Base-by-base conservation (phyloP, 2,888 invertebrate species). In the Papilio demoleus region DNA sequence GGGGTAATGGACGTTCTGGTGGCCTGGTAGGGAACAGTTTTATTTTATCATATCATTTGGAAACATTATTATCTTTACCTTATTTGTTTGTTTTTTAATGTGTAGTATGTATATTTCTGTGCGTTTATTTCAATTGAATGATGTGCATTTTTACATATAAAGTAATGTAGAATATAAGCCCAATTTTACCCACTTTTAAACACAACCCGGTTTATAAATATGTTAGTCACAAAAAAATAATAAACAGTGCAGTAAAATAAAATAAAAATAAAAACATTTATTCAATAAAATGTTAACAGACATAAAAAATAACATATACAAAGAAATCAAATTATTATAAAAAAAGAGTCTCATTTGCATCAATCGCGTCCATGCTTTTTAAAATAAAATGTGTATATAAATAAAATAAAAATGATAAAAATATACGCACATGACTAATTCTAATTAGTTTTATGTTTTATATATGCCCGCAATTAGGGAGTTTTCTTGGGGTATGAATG, bases 161-260 rank as follows among this genome's bases (percentile, higher is more conserved):
- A n/a, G n/a, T n/a, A n/a, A n/a, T n/a, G n/a, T 31, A 6, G 8
- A 31, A 27, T 14, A 17, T 27, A 24, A 50, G 1, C 50, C 50
- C 50, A 24, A 50, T 50, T 50, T 50, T 45, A 45, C 42, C 8
- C 9, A 45, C 9, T 19, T 45, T 45, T 17, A 45, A 45, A 9
- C n/a, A 14, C 14, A n/a, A n/a, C 31, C 53, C 31, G 9, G 27
- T 14, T 50, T 14, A 12, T 50, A 12, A 24, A n/a, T 9, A n/a
- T n/a, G 53, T 53, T 53, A 53, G 53, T 53, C 53, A 53, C 53
- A 53, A 53, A 50, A 27, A 50, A 53, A n/a, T n/a, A n/a, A n/a
- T n/a, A 14, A 53, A 53, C 8, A 27, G 31, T 53, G 53, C 53
- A 31, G 24, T 24, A 50, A 14, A 50, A 50, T 12, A 4, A 4